Evolutionary conservation across 2,888 invertebrate species (phyloP).

Genomic region (Nowickia ferox): DNA sequence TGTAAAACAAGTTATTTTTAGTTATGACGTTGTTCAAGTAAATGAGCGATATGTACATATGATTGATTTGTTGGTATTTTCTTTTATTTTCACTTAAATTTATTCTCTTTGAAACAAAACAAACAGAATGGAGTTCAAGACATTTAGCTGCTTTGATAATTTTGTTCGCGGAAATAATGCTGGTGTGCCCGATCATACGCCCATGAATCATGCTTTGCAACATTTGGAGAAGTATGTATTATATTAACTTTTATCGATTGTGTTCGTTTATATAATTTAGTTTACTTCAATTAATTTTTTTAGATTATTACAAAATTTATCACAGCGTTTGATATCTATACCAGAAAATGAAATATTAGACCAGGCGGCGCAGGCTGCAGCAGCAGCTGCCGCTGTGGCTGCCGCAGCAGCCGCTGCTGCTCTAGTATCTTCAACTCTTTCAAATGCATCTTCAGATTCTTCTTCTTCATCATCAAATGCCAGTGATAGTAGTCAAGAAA

Average conservation of each 20-base stretch:
- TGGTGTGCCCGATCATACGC: conserved; percentile 92
- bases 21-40: too few species aligned
- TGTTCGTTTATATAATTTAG: not conserved
- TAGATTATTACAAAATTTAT: conserved; percentile 85
- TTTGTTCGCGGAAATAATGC: conserved; percentile 92
- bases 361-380: conserved; percentile 82
- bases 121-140: conserved; percentile 90
- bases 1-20: too few species aligned
- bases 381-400: conserved; percentile 80
- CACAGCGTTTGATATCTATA: conserved; percentile 85
- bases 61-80: too few species aligned
- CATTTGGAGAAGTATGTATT: conserved; percentile 87
- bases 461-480: conserved; percentile 76
- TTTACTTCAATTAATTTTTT: conserved; percentile 1
- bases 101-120: conserved; percentile 2
- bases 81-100: too few species aligned
- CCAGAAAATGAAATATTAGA: conserved; percentile 85
- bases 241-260: not conserved
- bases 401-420: conserved; percentile 74
- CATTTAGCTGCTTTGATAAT: conserved; percentile 94
- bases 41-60: too few species aligned
- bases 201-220: conserved; percentile 88
- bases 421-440: conserved; percentile 76
- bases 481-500: conserved; percentile 83
- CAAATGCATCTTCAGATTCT: conserved; percentile 74